These are phyloP conservation scores for Notamacropus eugenii DNA, from an alignment of 2,797 vertebrate species.

Conservation along the genomic window DNA sequence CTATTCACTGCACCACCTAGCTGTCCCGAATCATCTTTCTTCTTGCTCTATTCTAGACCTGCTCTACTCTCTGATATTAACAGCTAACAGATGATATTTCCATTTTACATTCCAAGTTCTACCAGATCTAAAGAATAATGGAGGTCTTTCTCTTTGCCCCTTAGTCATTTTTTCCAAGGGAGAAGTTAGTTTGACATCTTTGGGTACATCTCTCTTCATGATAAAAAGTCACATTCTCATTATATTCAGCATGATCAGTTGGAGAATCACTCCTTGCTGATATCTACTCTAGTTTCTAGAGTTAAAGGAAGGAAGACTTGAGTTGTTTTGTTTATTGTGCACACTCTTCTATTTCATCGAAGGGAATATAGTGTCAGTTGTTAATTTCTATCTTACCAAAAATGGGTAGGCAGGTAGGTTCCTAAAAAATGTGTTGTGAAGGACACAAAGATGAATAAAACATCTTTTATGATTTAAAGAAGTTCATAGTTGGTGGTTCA, in stretches of 20 bases:
- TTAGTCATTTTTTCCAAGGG: background rate
- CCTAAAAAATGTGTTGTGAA: background rate
- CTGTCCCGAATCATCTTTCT: background rate
- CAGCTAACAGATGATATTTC: background rate
- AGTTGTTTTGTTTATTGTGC: background rate
- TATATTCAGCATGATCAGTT: background rate
- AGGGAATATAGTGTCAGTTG: background rate
- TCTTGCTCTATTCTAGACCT: background rate
- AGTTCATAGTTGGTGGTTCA: background rate
- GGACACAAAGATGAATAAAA: background rate
- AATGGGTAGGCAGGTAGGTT: background rate
- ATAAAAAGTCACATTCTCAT: background rate
- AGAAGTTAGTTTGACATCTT: background rate
- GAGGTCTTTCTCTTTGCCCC: background rate
- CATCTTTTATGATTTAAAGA: background rate
- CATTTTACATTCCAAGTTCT: background rate
- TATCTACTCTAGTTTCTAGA: background rate
- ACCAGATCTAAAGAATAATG: background rate
- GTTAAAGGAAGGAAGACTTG: background rate
- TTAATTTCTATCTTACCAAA: background rate
- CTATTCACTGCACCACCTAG: no score
- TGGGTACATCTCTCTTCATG: background rate
- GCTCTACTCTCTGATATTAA: background rate
- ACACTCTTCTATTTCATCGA: background rate
- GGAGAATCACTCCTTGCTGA: background rate